Evolutionary conservation across 2,888 invertebrate genomes (phyloP), one percentile per base, ranked within the genome.

Genomic region (Hesperia comma): DNA sequence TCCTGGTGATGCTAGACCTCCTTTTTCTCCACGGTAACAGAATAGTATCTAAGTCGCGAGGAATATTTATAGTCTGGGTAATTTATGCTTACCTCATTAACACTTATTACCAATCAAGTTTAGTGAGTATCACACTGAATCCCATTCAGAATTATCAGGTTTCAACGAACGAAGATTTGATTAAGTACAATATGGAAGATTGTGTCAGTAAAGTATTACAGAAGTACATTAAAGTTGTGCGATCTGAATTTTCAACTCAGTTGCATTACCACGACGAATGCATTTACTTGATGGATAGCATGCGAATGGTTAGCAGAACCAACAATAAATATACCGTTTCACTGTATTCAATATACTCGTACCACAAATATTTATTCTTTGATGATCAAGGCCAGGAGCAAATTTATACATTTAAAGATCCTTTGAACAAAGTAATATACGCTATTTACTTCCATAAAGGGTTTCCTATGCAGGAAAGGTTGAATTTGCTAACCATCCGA

Each of bases 381-480:
- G 77, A 85, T 68, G 68, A 75, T 43, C 76, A 68, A 41, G 84
- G 85, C 0, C 62, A 72, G 14, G 26, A 67, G 0, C 49, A 15
- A n/a, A 53, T 79, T 0, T 76, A 77, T 46, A 19, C 70, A 1
- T 74, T 79, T n/a, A 67, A 72, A 1, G 70, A 72, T 6, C 83
- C 85, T 0, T 71, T 79, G 7, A 74, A 75, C 6, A 84, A 83
- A 61, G 63, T 83, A 2, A 75, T 86, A 3, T 86, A 83, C 56
- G 79, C 79, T 0, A 80, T 84, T 15, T 88, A 79, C 46, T 71
- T 84, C 6, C 81, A 84, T 58, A 88, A 87, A 70, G 89, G 88
- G 0, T 88, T 88, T 66, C 88, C 87, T 2, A 67, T 82, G 41
- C 7, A 68, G 0, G 63, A 78, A 0, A 72, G 70, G 10, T 60